Base-by-base conservation (phyloP, 1,140 invertebrate genomes). In the Pseudachorutes palmiensis region DNA sequence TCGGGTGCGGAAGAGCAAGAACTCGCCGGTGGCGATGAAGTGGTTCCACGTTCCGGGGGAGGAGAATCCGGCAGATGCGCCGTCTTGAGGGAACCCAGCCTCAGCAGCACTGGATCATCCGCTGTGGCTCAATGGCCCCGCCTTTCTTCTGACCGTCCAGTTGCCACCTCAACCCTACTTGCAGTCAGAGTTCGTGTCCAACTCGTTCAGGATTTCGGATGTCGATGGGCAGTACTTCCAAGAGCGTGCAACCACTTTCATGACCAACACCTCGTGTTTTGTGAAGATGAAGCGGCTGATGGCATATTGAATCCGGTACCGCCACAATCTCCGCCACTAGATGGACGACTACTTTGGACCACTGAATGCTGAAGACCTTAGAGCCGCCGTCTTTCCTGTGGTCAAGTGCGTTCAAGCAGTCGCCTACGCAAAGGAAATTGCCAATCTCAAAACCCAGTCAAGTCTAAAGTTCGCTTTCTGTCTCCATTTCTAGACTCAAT, bases 61-160 rank as follows among this genome's bases (percentile, higher is more conserved):
- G n/a, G 36, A 45, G 2, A 63, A 63, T 41, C 62, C 62, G 22
- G 62, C 62, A 3, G 36, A 63, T 41, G 14, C 33, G 16, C 2
- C 31, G 3, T 63, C 62, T 19, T 2, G 62, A 41, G 62, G 62
- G 5, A 57, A 12, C 9, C 19, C 36, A 45, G 36, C 36, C 36
- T 45, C 36, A 45, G 19, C 9, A 45, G 9, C 19, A 12, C 36
- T 45, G 9, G 36, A 45, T 19, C 19, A 45, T 19, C 36, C 9
- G 19, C 9, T 45, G 9, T 45, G 36, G 36, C 36, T 45, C 36
- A 9, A 45, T 45, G 36, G 36, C 9, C 36, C 36, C 19, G 9
- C 36, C 36, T 45, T 45, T 45, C 36, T 45, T 19, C 36, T 12
- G 19, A 45, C 36, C 36, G 36, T 12, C 9, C 9, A 45, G 36